These are phyloP conservation scores for Serripes groenlandicus DNA, from an alignment of 2,888 invertebrate species.

Conservation along the genomic window DNA sequence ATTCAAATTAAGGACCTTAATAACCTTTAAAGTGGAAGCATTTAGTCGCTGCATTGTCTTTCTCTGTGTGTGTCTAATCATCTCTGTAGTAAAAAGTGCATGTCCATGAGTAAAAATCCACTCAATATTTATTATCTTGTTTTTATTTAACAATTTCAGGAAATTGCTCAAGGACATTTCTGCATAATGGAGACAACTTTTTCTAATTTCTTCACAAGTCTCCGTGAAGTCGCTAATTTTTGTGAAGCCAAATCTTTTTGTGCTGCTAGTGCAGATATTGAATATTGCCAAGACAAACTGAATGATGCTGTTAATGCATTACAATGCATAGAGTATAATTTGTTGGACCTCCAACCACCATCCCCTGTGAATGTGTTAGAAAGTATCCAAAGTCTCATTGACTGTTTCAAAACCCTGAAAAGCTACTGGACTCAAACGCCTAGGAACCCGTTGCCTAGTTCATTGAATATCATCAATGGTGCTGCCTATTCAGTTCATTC, in stretches of 20 bases:
- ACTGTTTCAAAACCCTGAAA: constrained; percentile 8
- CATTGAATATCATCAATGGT: neutral
- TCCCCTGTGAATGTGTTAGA: neutral
- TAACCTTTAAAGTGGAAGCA: too few relatives aligned
- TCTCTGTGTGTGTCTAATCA: too few relatives aligned
- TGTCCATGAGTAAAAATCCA: too few relatives aligned
- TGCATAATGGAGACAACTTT: too few relatives aligned
- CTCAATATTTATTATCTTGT: too few relatives aligned
- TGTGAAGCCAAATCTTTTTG: neutral
- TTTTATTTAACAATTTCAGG: too few relatives aligned
- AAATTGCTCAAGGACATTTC: too few relatives aligned
- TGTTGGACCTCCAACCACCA: neutral
- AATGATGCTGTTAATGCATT: neutral
- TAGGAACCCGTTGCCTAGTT: neutral
- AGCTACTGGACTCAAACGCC: neutral
- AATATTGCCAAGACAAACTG: neutral
- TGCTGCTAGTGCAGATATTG: neutral
- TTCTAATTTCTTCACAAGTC: neutral
- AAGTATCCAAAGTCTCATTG: neutral
- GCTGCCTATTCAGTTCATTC: neutral
- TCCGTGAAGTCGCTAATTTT: neutral
- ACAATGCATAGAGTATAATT: neutral
- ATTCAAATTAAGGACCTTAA: too few relatives aligned
- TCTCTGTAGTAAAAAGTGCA: too few relatives aligned
- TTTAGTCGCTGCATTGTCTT: too few relatives aligned